These are phyloP conservation scores for Volucella zonaria DNA, from an alignment of 2,888 invertebrate genomes.

Conservation along the genomic window DNA sequence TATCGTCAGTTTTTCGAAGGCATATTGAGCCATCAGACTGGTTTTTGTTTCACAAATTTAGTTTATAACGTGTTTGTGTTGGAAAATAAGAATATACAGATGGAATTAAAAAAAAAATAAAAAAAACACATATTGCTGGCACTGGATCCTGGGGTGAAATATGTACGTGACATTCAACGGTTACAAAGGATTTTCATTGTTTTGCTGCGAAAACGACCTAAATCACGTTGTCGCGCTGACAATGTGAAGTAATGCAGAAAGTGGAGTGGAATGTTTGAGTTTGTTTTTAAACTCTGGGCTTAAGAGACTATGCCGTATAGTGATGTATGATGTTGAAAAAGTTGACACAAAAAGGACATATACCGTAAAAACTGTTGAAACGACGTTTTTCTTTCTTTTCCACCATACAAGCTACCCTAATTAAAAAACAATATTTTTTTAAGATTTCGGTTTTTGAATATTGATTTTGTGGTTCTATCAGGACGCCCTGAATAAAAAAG, in stretches of 20 bases:
- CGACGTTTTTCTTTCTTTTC: no score
- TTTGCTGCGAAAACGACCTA: slow-evolving; percentile 32
- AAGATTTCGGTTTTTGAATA: no score
- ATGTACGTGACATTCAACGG: slow-evolving; percentile 46
- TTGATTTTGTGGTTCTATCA: no score
- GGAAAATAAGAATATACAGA: no score
- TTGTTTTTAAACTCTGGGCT: neutral
- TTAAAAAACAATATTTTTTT: no score
- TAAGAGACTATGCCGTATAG: neutral
- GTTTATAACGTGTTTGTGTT: slow-evolving; percentile 17
- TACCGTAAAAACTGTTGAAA: neutral
- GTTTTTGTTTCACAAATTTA: slow-evolving; percentile 45
- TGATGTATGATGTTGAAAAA: neutral
- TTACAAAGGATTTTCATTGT: slow-evolving; percentile 36
- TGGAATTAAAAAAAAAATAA: neutral
- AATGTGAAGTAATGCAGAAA: slow-evolving; percentile 8
- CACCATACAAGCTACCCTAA: no score
- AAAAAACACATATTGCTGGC: neutral
- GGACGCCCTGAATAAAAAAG: no score
- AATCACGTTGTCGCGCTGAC: slow-evolving; percentile 22
- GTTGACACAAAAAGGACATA: no score
- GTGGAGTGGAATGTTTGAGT: neutral
- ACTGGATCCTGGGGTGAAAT: neutral
- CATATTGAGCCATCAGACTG: slow-evolving; percentile 44
- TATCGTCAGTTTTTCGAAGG: slow-evolving; percentile 2